Percentiles rank a stretch among this genome's conserved stretches.
Conservation (phyloP, 2,888 invertebrate species). For the Cantharis rustica region DNA sequence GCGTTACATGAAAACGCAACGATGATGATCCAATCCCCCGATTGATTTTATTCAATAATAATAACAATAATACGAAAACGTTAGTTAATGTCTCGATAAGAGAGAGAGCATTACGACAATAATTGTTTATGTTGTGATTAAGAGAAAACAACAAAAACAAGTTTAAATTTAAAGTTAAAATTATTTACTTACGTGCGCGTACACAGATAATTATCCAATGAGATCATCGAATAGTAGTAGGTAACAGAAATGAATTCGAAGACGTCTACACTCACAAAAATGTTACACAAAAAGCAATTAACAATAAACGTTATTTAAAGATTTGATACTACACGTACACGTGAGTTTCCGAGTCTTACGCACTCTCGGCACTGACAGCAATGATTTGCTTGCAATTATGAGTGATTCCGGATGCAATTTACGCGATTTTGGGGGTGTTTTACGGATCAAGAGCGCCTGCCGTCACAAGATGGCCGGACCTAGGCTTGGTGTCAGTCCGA, state of each 20-base stretch:
- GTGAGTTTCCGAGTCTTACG: slow-evolving; percentile 47
- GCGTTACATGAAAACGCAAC: not conserved
- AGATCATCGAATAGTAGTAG: slow-evolving; percentile 36
- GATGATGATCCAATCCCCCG: not conserved
- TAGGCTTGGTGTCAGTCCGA: slow-evolving; percentile 57
- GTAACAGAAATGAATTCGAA: slow-evolving; percentile 35
- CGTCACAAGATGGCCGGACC: slow-evolving; percentile 59
- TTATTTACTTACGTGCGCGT: slow-evolving; percentile 36
- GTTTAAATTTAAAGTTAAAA: not conserved
- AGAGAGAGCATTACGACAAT: not conserved
- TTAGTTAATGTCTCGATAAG: not conserved
- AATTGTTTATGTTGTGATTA: not conserved
- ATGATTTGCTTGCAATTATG: slow-evolving; percentile 42
- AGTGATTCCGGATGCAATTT: slow-evolving; percentile 39
- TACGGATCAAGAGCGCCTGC: slow-evolving; percentile 53
- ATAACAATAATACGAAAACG: not conserved
- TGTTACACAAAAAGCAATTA: slow-evolving; percentile 50
- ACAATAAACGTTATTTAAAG: slow-evolving; percentile 36
- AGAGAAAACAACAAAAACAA: slow-evolving; percentile 2
- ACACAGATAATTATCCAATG: slow-evolving; percentile 37
- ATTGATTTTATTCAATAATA: not conserved
- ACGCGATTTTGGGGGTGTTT: slow-evolving; percentile 50
- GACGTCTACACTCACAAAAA: slow-evolving; percentile 49
- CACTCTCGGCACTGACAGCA: slow-evolving; percentile 44
- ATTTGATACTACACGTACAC: slow-evolving; percentile 45